Evolutionary conservation across 1,140 invertebrate species (phyloP), one percentile per base, ranked within the genome.

Genomic region (Zeugodacus cucurbitae): DNA sequence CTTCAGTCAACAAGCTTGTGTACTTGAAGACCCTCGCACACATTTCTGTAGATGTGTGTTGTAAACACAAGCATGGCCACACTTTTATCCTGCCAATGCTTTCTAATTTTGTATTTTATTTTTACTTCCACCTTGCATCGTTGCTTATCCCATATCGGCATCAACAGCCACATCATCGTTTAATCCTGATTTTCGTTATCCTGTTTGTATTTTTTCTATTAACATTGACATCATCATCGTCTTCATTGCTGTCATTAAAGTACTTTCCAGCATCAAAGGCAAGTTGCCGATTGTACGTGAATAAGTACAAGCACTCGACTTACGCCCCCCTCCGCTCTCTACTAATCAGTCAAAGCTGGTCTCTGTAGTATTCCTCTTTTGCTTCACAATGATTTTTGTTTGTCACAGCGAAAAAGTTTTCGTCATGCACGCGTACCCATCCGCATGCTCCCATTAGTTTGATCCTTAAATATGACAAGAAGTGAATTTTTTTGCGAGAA

Each of bases 251-350:
- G 44, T 4, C 74, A 82, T 82, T 82, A 44, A 29, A 82, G 22
- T 82, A 14, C 37, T 54, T 82, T 22, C 37, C 8, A 82, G 37
- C 74, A 82, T 82, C 74, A 82, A 82, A 82, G 74, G 20, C 41
- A 48, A 44, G 41, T 41, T 82, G 74, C 74, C 74, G 74, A 82
- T 48, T 82, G 74, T 82, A 82, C 74, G 74, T 82, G 74, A 82
- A 29, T 48, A 82, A 82, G 74, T 82, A 26, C 37, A 48, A 82
- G 34, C 10, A 82, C 74, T 82, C n/a, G 41, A 82, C 74, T 82
- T 48, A 10, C 34, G 74, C 11, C 6, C 74, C 48, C n/a, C 37
- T 26, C 10, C 11, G 11, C 26, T 8, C 41, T 44, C 70, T 44
- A 5, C 22, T 17, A 67, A 3, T 78, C 11, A 0, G 6, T n/a